Conservation (phyloP, 2,888 invertebrate genomes). For the Melanostoma mellinum region DNA sequence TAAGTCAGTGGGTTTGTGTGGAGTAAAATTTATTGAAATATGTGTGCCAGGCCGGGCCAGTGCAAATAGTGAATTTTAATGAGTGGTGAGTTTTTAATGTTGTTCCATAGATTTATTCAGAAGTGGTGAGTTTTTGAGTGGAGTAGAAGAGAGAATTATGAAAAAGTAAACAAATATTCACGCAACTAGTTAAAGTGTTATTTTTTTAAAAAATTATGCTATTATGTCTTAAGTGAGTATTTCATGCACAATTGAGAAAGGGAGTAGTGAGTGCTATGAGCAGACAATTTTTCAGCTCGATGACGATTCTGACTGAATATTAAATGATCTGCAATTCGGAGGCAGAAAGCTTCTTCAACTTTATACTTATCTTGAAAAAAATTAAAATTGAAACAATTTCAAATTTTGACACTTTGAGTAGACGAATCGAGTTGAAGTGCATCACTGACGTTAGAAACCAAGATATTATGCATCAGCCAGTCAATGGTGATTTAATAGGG, state of each 20-base stretch:
- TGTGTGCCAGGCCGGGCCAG: not conserved
- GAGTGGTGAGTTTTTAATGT: constrained; percentile 23
- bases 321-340: no score
- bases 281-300: no score
- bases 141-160: constrained; percentile 34
- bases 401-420: no score
- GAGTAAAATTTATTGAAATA: constrained; percentile 8
- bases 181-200: constrained; percentile 57
- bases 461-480: no score
- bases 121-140: constrained; percentile 27
- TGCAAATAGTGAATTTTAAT: constrained; percentile 42
- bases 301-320: no score
- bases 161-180: constrained; percentile 67
- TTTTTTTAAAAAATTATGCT: constrained; percentile 23
- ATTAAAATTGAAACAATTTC: no score
- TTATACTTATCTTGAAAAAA: no score
- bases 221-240: not conserved
- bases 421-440: no score
- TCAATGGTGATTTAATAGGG: no score
- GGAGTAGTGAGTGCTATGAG: no score
- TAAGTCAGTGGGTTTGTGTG: constrained; percentile 19
- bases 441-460: no score
- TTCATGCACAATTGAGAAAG: not conserved
- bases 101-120: constrained; percentile 19
- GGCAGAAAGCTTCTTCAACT: no score